Conservation (phyloP, 23 tunicate species). For the Ascidia mentula region DNA sequence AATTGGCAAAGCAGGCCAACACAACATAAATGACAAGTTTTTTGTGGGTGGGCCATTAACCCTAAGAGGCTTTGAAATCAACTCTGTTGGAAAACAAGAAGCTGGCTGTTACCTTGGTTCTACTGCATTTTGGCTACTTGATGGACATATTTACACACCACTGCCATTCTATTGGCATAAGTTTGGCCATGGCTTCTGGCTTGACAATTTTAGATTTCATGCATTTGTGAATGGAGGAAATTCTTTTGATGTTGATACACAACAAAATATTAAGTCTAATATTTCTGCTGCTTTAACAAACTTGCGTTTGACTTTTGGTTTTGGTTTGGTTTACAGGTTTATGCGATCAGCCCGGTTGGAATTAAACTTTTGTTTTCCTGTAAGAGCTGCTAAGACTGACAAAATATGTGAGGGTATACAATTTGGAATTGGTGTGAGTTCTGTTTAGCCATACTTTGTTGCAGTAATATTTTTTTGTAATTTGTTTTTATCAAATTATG, state of each 20-base stretch:
- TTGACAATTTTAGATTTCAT: slow-evolving; percentile 72
- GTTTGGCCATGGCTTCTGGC: slow-evolving; percentile 71
- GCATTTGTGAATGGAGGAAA: slow-evolving; percentile 80
- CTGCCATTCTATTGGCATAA: slow-evolving; percentile 75
- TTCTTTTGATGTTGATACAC: slow-evolving; percentile 29
- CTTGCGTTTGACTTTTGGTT: slow-evolving; percentile 60
- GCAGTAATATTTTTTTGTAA: neutral
- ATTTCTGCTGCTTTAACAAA: slow-evolving; percentile 6
- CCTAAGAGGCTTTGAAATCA: slow-evolving; percentile 83
- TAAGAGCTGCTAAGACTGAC: slow-evolving; percentile 36
- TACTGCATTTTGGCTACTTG: slow-evolving; percentile 69
- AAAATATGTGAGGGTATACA: slow-evolving; percentile 54
- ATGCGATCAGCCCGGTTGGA: slow-evolving; percentile 76
- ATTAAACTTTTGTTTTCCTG: slow-evolving; percentile 76
- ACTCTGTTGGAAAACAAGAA: slow-evolving; percentile 55
- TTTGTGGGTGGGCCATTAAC: slow-evolving; percentile 87
- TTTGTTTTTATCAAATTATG: neutral
- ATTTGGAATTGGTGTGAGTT: slow-evolving; percentile 86
- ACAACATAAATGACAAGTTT: slow-evolving; percentile 46
- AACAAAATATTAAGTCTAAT: neutral
- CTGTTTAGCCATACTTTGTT: slow-evolving; percentile 11
- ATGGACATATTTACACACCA: slow-evolving; percentile 76
- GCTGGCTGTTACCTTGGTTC: slow-evolving; percentile 61
- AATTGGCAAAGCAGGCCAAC: neutral
- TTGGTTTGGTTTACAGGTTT: slow-evolving; percentile 81